phyloP scores from a whole-genome alignment of 2,888 invertebrate species.

The Hemicrepidius hirtus region DNA sequence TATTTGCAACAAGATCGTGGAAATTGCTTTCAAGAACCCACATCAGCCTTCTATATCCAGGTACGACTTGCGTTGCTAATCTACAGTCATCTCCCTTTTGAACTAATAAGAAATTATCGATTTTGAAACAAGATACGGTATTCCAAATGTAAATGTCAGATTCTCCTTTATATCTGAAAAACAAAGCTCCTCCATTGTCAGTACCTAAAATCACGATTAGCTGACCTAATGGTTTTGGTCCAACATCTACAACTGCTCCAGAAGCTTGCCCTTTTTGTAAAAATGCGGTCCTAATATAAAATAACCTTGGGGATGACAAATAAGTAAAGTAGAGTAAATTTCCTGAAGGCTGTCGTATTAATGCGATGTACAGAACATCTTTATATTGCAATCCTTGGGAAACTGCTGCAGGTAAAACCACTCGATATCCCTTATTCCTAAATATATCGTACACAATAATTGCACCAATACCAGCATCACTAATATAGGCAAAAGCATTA shows the following conservation, averaged over 20 bases:
- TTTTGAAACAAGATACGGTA: constrained; percentile 75
- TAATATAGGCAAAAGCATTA: constrained; percentile 71
- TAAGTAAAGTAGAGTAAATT: constrained; percentile 76
- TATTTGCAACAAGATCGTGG: constrained; percentile 78
- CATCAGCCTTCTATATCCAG: constrained; percentile 77
- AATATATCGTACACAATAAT: constrained; percentile 75
- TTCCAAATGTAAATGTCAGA: constrained; percentile 80
- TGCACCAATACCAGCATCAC: constrained; percentile 72
- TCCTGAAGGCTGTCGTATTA: constrained; percentile 73
- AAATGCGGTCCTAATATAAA: constrained; percentile 75
- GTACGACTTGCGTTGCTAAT: constrained; percentile 77
- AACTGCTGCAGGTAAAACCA: constrained; percentile 75
- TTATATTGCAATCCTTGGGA: constrained; percentile 68
- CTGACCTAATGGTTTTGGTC: constrained; percentile 73
- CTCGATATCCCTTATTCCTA: constrained; percentile 73
- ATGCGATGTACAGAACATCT: constrained; percentile 77
- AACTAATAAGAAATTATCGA: constrained; percentile 75
- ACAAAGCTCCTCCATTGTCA: constrained; percentile 76
- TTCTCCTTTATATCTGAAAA: constrained; percentile 78
- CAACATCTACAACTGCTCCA: constrained; percentile 76
- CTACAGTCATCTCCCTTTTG: constrained; percentile 77
- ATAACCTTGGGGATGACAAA: constrained; percentile 75
- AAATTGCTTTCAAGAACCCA: constrained; percentile 81
- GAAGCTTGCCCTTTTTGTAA: constrained; percentile 74
- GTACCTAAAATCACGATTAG: constrained; percentile 77